Evolutionary conservation across 2,888 invertebrate species (phyloP), one percentile per base, ranked within the genome.

Genomic region (Oscheius sp.): DNA sequence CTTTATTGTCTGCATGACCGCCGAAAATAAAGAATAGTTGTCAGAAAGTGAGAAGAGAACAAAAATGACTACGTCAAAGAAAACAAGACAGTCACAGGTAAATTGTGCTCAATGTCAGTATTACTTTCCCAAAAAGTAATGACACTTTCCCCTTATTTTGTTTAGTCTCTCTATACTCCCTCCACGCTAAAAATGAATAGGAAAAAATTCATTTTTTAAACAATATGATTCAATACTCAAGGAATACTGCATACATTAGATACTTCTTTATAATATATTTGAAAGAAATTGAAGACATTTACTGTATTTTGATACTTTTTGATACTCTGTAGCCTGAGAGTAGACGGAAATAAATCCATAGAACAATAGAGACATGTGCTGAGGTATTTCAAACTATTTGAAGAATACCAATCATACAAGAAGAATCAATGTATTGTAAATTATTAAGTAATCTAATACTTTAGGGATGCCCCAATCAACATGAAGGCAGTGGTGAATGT

Each of bases 401-500:
- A n/a, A n/a, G n/a, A n/a, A n/a, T n/a, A n/a, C n/a, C n/a, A n/a
- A n/a, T n/a, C n/a, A n/a, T n/a, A n/a, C n/a, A n/a, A n/a, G n/a
- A n/a, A n/a, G n/a, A n/a, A n/a, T n/a, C n/a, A n/a, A n/a, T n/a
- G n/a, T n/a, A n/a, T n/a, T n/a, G n/a, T n/a, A n/a, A n/a, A n/a
- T n/a, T n/a, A n/a, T n/a, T n/a, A n/a, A n/a, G n/a, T n/a, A n/a
- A n/a, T n/a, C n/a, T n/a, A n/a, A n/a, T n/a, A n/a, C n/a, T 26
- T 59, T 4, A 91, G 65, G 44, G 65, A 92, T 69, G 93, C 94
- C 14, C 92, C 92, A 68, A 93, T 95, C 57, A 94, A 94, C 88
- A 88, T 94, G 41, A 94, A 94, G 88, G 93, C 93, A 68, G 93
- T 94, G 86, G 93, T 95, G 63, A 92, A 92, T 86, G 90, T 94